Base-by-base conservation (phyloP, 2,797 vertebrate species). In the Cheirogaleus major region DNA sequence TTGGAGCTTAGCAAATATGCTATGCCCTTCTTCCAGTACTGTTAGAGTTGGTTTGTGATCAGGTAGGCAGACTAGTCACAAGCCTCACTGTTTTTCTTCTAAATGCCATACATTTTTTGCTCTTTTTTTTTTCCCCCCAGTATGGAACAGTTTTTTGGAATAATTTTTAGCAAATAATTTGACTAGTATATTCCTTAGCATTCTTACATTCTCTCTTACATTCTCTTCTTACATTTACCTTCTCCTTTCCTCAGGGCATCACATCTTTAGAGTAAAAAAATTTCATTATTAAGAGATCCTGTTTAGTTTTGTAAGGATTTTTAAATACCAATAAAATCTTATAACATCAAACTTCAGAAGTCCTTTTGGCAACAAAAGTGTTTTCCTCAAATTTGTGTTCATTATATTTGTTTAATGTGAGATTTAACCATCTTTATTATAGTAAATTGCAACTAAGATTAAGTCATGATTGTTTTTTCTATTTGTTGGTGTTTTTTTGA, bases 381-480 rank as follows among this genome's bases (percentile, higher is more conserved):
- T 86, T 93, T 93, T 93, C 32, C 43, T 12, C 20, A 87, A 52
- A 45, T 92, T 93, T 94, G n/a, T 90, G 9, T 96, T 89, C 78
- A n/a, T 97, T 92, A 27, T 93, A 52, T 52, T 95, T 38, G 25
- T 69, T 92, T 95, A 81, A 78, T 18, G 50, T 95, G 61, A 45
- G 76, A 78, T 30, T 76, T 91, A 89, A 35, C 94, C 6, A 84
- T 90, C 20, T 91, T 12, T 84, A 15, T 81, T 95, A 70, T 1
- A 84, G 25, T 89, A 89, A 91, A 23, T 89, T 93, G 30, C 22
- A 95, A 81, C 65, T 15, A 38, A 80, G 63, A 67, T 69, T 88
- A n/a, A 93, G 23, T 93, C 38, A 35, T 90, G 38, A 90, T 97
- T 94, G 48, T 93, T 95, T 95, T 81, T 84, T 65, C 23, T 94